Evolutionary conservation across 2,113 vertebrate genomes (phyloP).

Genomic region (Seriola dumerili): DNA sequence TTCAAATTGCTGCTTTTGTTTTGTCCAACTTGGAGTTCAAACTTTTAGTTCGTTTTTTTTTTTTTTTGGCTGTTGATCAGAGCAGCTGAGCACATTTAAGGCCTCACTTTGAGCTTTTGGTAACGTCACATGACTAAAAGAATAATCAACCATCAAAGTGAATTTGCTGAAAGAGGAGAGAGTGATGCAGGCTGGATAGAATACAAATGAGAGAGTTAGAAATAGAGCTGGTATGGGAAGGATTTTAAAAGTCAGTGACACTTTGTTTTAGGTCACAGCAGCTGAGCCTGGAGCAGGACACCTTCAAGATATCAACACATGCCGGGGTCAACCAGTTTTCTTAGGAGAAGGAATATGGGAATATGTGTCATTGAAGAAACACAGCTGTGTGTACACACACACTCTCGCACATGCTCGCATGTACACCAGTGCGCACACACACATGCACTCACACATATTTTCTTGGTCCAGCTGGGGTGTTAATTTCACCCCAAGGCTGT

Average conservation of each 20-base stretch:
- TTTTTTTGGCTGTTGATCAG: background rate
- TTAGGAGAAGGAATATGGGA: conserved; percentile 72
- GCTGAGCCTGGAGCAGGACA: conserved; percentile 59
- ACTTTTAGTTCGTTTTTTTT: background rate
- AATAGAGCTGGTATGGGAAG: conserved; percentile 2
- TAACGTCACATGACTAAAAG: background rate
- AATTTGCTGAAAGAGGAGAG: background rate
- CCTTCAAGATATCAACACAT: conserved; percentile 71
- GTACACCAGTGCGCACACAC: conserved; percentile 40
- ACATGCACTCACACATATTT: conserved; percentile 49
- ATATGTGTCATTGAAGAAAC: conserved; percentile 83
- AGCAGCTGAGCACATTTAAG: background rate
- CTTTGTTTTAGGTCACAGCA: conserved; percentile 67
- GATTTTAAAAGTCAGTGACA: conserved; percentile 57
- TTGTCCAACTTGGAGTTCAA: background rate
- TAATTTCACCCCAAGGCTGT: conserved; percentile 83
- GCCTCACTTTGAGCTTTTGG: background rate
- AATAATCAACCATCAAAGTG: background rate
- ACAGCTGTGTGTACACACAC: conserved; percentile 79
- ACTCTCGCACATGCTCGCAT: conserved; percentile 40
- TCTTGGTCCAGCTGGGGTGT: conserved; percentile 81
- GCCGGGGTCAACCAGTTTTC: conserved; percentile 74
- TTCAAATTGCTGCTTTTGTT: background rate
- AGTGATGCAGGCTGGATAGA: background rate
- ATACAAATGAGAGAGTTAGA: conserved; percentile 2